Evolutionary conservation across 1,140 invertebrate genomes (phyloP).

Genomic region (Hyposmocoma kahamanoa): DNA sequence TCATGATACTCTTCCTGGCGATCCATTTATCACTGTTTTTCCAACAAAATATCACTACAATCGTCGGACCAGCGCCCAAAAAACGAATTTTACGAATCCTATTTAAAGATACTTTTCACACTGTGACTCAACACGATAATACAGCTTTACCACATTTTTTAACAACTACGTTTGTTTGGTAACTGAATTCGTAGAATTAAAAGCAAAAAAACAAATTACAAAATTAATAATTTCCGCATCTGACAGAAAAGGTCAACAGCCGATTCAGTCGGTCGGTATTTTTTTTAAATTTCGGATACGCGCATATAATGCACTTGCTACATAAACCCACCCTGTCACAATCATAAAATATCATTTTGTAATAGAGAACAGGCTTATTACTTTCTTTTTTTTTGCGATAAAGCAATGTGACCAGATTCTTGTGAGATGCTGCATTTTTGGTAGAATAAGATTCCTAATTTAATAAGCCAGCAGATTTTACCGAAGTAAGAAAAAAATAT

Average conservation of each 20-base stretch:
- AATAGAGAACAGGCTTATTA: background rate
- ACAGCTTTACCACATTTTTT: conserved; percentile 23
- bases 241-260: conserved; percentile 44
- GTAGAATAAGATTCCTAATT: no score
- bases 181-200: conserved; percentile 14
- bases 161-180: conserved; percentile 14
- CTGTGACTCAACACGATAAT: no score
- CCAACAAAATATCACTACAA: conserved; percentile 19
- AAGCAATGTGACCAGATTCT: no score
- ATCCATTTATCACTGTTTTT: conserved; percentile 43
- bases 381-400: no score
- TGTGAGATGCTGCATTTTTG: no score
- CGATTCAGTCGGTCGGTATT: conserved; percentile 16
- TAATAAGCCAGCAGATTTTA: no score
- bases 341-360: background rate
- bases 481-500: no score
- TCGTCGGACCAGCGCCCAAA: conserved; percentile 19
- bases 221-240: conserved; percentile 36
- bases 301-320: no score
- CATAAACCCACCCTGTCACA: background rate
- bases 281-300: conserved; percentile 4
- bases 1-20: conserved; percentile 54
- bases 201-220: conserved; percentile 21
- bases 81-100: background rate
- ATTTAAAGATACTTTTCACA: no score